These are phyloP conservation scores for Acropora yongei DNA, from an alignment of 64 coral and sea anemone genomes.

Conservation along the genomic window DNA sequence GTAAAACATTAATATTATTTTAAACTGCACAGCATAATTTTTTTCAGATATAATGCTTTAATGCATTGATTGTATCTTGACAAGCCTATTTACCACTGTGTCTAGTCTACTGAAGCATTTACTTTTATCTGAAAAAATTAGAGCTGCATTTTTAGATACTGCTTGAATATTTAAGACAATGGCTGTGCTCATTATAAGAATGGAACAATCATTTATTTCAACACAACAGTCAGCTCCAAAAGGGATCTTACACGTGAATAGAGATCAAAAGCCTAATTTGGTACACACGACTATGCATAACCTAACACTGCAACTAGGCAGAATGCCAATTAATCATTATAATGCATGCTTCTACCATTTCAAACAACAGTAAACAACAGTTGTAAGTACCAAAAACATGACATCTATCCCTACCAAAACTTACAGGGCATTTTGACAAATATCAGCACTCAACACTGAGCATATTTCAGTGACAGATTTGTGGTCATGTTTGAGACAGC, in stretches of 20 bases:
- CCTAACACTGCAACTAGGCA: conserved; percentile 20
- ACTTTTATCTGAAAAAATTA: not conserved
- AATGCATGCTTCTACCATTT: conserved; percentile 30
- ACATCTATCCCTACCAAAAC: conserved; percentile 50
- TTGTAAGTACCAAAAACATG: conserved; percentile 44
- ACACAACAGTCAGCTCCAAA: conserved; percentile 32
- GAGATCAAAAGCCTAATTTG: conserved; percentile 27
- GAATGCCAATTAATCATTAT: conserved; percentile 45
- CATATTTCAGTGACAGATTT: too few species aligned
- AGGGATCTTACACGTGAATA: not conserved
- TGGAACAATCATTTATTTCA: conserved; percentile 9
- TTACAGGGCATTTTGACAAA: conserved; percentile 54
- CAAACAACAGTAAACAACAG: conserved; percentile 31
- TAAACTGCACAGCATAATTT: not conserved
- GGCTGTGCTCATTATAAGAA: too few species aligned
- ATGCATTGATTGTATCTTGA: not conserved
- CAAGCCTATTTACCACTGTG: not conserved
- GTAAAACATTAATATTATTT: not conserved
- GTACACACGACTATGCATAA: conserved; percentile 36
- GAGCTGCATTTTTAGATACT: conserved; percentile 32
- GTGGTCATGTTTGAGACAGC: not conserved
- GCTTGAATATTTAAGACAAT: not conserved
- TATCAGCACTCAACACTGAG: conserved; percentile 18
- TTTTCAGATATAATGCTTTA: not conserved
- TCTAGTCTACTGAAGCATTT: conserved; percentile 40